A percentile compares a stretch with the other conserved stretches of the same genome.
Conservation (phyloP, 2,797 vertebrate species). For the Kryptopterus vitreolus region DNA sequence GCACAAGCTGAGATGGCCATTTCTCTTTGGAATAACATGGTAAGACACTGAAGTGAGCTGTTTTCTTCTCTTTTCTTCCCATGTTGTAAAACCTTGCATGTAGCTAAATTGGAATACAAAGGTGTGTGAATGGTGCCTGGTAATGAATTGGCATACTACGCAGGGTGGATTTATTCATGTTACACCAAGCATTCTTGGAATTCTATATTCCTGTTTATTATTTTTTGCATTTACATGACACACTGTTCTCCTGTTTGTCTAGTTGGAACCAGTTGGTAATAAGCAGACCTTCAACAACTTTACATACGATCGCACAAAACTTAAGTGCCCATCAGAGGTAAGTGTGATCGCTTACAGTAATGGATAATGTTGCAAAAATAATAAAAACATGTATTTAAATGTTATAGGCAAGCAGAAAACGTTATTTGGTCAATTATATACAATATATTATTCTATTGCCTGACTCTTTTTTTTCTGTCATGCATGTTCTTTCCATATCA, state of each 20-base stretch:
- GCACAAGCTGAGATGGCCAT: conserved; percentile 86
- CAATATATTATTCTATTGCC: not conserved
- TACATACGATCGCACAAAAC: conserved; percentile 79
- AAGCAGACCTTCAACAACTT: conserved; percentile 87
- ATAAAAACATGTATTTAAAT: not conserved
- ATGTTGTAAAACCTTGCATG: not conserved
- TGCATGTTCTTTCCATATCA: conserved; percentile 36
- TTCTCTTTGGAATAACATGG: conserved; percentile 93
- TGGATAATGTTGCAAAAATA: not conserved
- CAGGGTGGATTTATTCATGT: not conserved
- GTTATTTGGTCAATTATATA: not conserved
- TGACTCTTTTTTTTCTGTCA: not conserved
- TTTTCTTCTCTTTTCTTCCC: not conserved
- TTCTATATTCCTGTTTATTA: not conserved
- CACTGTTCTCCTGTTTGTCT: conserved; percentile 48
- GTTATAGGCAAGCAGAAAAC: not conserved
- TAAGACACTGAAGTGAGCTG: conserved; percentile 57
- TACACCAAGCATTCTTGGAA: not conserved
- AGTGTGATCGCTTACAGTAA: not conserved
- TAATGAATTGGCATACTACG: not conserved
- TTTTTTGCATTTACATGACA: not conserved
- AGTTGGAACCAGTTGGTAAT: conserved; percentile 84
- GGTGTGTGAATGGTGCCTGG: not conserved
- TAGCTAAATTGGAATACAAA: not conserved
- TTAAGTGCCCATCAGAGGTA: conserved; percentile 82